Evolutionary conservation across 2,113 vertebrate species (phyloP).

Genomic region (Mormyrus iriodes): DNA sequence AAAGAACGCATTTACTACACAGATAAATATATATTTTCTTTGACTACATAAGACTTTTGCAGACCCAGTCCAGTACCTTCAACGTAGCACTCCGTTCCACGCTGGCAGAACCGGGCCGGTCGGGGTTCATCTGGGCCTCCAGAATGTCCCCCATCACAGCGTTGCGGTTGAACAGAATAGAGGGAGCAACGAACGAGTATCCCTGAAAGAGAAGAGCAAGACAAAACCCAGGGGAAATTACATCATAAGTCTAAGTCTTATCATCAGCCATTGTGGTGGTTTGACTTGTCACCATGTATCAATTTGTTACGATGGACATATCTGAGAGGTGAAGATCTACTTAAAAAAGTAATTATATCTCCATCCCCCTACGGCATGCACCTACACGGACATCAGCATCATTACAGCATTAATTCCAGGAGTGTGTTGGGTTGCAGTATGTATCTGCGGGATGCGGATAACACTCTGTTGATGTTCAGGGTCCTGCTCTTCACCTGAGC

Average conservation of each 20-base stretch:
- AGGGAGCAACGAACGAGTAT: constrained; percentile 85
- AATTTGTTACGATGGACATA: neutral
- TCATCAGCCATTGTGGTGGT: neutral
- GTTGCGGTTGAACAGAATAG: constrained; percentile 82
- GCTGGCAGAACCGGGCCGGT: constrained; percentile 69
- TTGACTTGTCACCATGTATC: neutral
- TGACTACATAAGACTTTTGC: too few species aligned
- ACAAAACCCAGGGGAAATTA: neutral
- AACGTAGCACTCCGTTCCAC: constrained; percentile 80
- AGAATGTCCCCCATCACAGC: constrained; percentile 77
- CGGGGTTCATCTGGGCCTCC: constrained; percentile 56
- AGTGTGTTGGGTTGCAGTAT: neutral
- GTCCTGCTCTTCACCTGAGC: neutral
- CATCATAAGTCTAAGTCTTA: neutral
- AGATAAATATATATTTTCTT: too few species aligned
- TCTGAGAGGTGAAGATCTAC: neutral
- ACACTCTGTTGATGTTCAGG: neutral
- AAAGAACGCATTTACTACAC: too few species aligned
- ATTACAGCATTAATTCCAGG: neutral
- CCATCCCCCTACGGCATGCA: neutral
- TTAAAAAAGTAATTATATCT: neutral
- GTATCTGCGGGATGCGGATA: neutral
- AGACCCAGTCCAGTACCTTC: constrained; percentile 65
- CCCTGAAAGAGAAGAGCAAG: constrained; percentile 55
- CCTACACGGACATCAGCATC: neutral